Percentiles rank a stretch among this genome's conserved stretches.
Evolutionary conservation across 2,888 invertebrate species (phyloP).

Genomic region (Phengaris alcon): DNA sequence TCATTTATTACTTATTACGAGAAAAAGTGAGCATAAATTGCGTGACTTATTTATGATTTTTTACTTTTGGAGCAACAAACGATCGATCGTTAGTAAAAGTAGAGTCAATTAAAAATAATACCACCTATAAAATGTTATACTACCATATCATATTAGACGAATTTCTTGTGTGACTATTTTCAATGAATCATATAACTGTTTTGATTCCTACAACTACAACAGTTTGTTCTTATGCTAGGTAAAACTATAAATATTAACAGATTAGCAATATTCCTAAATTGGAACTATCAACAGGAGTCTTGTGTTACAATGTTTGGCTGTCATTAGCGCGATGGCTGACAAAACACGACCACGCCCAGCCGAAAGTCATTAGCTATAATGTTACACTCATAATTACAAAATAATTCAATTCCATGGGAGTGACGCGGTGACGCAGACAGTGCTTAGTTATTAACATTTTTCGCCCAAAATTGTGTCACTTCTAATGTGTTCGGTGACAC

Average conservation of each 20-base stretch:
- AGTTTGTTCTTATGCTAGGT: not conserved
- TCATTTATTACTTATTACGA: no score
- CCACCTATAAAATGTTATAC: no score
- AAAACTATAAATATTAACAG: not conserved
- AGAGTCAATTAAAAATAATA: no score
- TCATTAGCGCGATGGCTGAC: not conserved
- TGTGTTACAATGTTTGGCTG: not conserved
- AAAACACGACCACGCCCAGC: not conserved
- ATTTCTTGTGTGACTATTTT: no score
- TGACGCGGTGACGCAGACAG: not conserved
- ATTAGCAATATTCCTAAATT: not conserved
- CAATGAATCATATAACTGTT: no score
- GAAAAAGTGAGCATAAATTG: no score
- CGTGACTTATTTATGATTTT: no score
- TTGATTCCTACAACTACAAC: not conserved
- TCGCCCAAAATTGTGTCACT: constrained; percentile 9
- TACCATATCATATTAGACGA: no score
- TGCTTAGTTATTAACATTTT: not conserved
- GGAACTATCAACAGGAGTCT: not conserved
- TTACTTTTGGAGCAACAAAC: no score
- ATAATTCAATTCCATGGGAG: constrained; percentile 3
- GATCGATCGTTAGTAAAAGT: no score
- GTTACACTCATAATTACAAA: constrained; percentile 8
- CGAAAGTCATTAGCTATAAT: constrained; percentile 1
- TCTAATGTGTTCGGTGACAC: constrained; percentile 1